Base-by-base conservation (phyloP, 1,140 invertebrate species). In the Marisa cornuarietis region DNA sequence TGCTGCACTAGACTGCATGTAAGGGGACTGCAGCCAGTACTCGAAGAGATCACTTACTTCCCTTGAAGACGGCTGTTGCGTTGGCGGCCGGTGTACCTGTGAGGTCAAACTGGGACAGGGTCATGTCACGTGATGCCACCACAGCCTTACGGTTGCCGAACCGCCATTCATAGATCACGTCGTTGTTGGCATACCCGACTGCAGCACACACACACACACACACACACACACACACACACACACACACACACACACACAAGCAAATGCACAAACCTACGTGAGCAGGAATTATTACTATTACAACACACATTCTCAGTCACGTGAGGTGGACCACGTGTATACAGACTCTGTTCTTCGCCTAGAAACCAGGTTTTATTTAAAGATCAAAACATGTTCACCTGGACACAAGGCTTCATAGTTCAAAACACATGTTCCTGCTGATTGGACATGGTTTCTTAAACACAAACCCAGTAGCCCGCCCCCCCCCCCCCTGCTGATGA, bases 61-160 rank as follows among this genome's bases (percentile, higher is more conserved):
- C 85, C 75, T 84, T 76, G 26, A 86, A 83, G 4, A 62, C 24
- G 68, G 74, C 72, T 3, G 90, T 90, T 31, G 76, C 80, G 81
- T 91, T 91, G 75, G 85, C 83, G 62, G 86, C 86, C 14, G 89
- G 88, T 71, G 85, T 86, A 51, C 87, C 87, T 13, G 90, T 83
- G 10, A 92, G 82, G 80, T 92, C 91, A 85, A 92, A 92, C 82
- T 92, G 91, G 16, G 91, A 92, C 63, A 92, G 75, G 16, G 85
- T 83, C 79, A 92, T 86, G 54, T 88, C 90, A 26, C 84, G 71
- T 4, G 83, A 79, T 42, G 87, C 84, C 63, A 85, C 84, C 16
- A 88, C 86, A 7, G 88, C 87, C 16, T 84, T 79, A 16, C 82
- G 54, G 20, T 81, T 68, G 9, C 88, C 87, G 78, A 85, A 85